Evolutionary conservation across 2,888 invertebrate species (phyloP).

Genomic region (Euzophera pinguis): DNA sequence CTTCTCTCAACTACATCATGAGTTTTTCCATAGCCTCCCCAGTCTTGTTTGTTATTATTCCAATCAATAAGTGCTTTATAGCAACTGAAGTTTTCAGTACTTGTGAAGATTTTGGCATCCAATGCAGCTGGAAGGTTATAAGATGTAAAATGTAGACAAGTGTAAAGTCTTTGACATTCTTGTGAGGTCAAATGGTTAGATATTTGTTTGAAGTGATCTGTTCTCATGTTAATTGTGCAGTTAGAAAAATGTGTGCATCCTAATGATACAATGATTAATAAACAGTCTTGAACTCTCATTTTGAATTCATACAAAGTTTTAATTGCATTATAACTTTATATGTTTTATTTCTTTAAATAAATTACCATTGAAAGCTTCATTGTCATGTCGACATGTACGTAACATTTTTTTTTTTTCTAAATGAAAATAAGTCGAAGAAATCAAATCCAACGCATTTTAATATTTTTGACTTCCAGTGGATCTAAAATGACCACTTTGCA

Average conservation of each 20-base stretch:
- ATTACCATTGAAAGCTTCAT: too few relatives aligned
- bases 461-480: too few relatives aligned
- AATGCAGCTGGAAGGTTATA: conserved; percentile 39
- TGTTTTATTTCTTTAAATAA: too few relatives aligned
- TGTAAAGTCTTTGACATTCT: conserved; percentile 80
- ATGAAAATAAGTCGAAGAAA: too few relatives aligned
- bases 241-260: conserved; percentile 24
- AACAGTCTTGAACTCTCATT: conserved; percentile 13
- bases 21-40: conserved; percentile 77
- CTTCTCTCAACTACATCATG: conserved; percentile 77
- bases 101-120: conserved; percentile 45
- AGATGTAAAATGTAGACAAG: conserved; percentile 73
- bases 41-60: conserved; percentile 56
- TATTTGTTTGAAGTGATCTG: conserved; percentile 60
- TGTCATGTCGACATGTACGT: too few relatives aligned
- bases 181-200: conserved; percentile 75
- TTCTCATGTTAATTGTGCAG: conserved; percentile 50
- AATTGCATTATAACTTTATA: not conserved
- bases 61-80: conserved; percentile 79
- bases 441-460: too few relatives aligned
- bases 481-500: too few relatives aligned
- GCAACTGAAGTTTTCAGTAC: conserved; percentile 76
- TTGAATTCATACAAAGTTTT: not conserved
- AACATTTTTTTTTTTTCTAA: too few relatives aligned
- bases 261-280: conserved; percentile 19